Evolutionary conservation across 2,113 vertebrate genomes (phyloP).

Genomic region (Pongo abelii): DNA sequence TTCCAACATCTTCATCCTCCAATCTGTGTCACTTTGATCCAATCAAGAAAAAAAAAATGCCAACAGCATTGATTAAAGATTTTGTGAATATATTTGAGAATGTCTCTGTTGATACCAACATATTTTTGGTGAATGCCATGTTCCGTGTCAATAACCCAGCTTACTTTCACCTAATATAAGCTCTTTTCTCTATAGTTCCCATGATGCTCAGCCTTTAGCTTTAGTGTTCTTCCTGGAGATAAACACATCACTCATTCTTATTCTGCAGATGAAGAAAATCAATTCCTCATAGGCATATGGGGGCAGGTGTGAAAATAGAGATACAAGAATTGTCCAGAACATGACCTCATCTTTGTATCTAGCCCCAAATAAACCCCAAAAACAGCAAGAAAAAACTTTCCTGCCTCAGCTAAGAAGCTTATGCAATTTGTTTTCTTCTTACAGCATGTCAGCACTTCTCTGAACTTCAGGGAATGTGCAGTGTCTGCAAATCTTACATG

Average conservation of each 20-base stretch:
- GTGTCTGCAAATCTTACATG: conserved; percentile 67
- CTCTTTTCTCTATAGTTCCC: neutral
- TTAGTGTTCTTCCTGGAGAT: neutral
- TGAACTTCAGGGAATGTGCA: conserved; percentile 72
- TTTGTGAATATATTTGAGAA: neutral
- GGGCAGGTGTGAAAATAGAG: neutral
- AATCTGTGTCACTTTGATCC: neutral
- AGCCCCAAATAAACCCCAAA: neutral
- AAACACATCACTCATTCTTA: conserved; percentile 29
- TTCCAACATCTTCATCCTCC: neutral
- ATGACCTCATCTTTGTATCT: neutral
- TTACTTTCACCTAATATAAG: neutral
- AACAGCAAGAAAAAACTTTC: neutral
- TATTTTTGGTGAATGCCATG: neutral
- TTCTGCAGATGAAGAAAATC: neutral
- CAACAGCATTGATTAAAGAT: neutral
- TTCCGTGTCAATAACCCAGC: neutral
- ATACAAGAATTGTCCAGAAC: neutral
- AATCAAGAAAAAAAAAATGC: neutral
- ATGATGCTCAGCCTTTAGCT: neutral
- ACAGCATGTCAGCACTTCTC: conserved; percentile 65
- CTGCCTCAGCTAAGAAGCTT: conserved; percentile 42
- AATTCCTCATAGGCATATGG: neutral
- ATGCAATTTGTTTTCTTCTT: conserved; percentile 66
- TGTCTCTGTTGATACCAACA: neutral